A percentile compares a stretch with the other conserved stretches of the same genome.
phyloP scores from a whole-genome alignment of 1,140 invertebrate species.

The Apocrypta bakeri region DNA sequence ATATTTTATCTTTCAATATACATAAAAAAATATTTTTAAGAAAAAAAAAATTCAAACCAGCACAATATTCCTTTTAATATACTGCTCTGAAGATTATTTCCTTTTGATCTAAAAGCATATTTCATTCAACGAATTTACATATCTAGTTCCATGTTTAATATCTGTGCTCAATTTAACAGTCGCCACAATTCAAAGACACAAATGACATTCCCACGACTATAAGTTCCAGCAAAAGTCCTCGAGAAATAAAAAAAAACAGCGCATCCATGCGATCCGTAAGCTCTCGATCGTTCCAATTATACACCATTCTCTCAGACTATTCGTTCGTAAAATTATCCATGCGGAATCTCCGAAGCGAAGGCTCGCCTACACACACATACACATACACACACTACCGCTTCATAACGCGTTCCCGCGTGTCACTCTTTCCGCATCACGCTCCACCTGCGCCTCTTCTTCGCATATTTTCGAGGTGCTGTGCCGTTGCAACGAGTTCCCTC shows the following conservation, averaged over 20 bases:
- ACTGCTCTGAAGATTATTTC: no score
- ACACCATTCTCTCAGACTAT: neutral
- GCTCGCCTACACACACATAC: neutral
- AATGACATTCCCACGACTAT: neutral
- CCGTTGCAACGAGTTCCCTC: no score
- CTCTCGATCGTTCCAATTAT: neutral
- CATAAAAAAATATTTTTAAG: no score
- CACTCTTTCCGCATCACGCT: constrained; percentile 25
- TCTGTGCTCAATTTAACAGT: no score
- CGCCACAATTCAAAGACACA: no score
- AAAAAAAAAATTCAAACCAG: no score
- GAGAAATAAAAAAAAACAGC: neutral
- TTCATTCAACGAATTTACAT: no score
- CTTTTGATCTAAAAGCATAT: no score
- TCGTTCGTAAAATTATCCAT: neutral
- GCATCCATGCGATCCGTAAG: neutral
- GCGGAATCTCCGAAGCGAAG: neutral
- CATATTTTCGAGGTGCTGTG: neutral
- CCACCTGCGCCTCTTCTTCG: constrained; percentile 54
- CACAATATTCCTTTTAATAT: no score
- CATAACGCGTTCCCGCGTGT: neutral
- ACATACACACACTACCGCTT: no score
- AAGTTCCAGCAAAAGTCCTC: neutral
- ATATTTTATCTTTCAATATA: no score
- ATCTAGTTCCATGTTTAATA: no score